A percentile compares a stretch with the other conserved stretches of the same genome.
phyloP scores from a whole-genome alignment of 37 sponge, comb jelly and placozoan genomes.

The Spongia lamella region DNA sequence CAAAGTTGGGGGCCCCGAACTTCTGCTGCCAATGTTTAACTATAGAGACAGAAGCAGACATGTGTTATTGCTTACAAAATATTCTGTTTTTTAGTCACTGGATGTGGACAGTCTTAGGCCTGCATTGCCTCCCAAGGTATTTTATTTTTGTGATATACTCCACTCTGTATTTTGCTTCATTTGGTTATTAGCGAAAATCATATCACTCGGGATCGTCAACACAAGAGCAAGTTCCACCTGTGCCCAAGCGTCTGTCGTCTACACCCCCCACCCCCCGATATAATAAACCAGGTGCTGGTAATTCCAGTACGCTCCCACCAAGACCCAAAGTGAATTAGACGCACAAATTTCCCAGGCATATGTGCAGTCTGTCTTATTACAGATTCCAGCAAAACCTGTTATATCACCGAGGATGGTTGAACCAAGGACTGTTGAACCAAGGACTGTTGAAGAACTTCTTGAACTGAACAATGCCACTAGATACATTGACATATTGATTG shows the following conservation, averaged over 20 bases:
- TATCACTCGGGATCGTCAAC: neutral
- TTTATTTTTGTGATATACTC: too few species aligned
- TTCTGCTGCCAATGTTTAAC: too few species aligned
- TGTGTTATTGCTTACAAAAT: too few species aligned
- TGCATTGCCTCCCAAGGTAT: too few species aligned
- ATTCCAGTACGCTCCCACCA: neutral
- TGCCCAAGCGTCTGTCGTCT: neutral
- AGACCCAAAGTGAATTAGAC: neutral
- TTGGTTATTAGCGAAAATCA: constrained; percentile 1
- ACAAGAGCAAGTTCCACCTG: neutral
- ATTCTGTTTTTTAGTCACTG: too few species aligned
- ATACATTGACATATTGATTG: constrained; percentile 31
- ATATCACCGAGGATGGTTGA: neutral
- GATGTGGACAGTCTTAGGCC: too few species aligned
- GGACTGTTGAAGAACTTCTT: constrained; percentile 35
- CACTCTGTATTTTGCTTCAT: too few species aligned
- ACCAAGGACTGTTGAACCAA: neutral
- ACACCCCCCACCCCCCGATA: neutral
- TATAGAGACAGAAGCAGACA: too few species aligned
- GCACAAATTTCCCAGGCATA: neutral
- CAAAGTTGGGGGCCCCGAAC: too few species aligned
- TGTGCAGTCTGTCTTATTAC: neutral
- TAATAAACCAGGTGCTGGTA: neutral
- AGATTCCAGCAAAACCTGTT: neutral
- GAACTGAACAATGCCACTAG: constrained; percentile 28